Base-by-base conservation (phyloP, 2,797 vertebrate species). In the Microhierax caerulescens region DNA sequence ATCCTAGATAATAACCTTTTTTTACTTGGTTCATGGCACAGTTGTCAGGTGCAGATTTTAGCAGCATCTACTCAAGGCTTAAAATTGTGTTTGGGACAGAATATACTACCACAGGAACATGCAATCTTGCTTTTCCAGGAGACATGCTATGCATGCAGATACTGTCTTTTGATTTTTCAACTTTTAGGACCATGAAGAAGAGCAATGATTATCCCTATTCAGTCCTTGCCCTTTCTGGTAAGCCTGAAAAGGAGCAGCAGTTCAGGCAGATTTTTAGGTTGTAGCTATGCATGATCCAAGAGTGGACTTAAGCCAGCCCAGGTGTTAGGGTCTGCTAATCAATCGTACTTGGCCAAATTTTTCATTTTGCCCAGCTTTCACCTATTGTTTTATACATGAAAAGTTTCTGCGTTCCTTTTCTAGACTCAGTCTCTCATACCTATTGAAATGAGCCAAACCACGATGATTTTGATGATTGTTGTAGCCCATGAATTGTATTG, bases 381-480 rank as follows among this genome's bases (percentile, higher is more conserved):
- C 19, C 20, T 68, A 14, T 39, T 78, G n/a, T 61, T 95, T 88
- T n/a, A 59, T 22, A 51, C 30, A 47, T 23, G 3, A 88, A 93
- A 93, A 82, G 8, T 64, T 90, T 36, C 36, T 53, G 30, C 12
- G 16, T 41, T 80, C 60, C 10, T 72, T 90, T 92, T 45, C n/a
- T 50, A 68, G 60, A 69, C n/a, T 69, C 65, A 15, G 19, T 86
- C 77, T 91, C 79, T 97, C 98, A 83, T 99, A 99, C 99, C 98
- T 98, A 99, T 99, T 92, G 99, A 99, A 98, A 99, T 99, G 95
- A 99, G 93, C 99, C 99, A 99, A 93, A 99, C 99, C 90, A 99
- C 98, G 47, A 98, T 98, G 89, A 99, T 99, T 98, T 99, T 99
- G 97, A 98, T 98, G 96, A 99, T 95, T 10, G 99, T 99, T 94